Conservation (phyloP, 30 jellyfish, hydroid and myxozoan genomes). For the Catostylus mosaicus region DNA sequence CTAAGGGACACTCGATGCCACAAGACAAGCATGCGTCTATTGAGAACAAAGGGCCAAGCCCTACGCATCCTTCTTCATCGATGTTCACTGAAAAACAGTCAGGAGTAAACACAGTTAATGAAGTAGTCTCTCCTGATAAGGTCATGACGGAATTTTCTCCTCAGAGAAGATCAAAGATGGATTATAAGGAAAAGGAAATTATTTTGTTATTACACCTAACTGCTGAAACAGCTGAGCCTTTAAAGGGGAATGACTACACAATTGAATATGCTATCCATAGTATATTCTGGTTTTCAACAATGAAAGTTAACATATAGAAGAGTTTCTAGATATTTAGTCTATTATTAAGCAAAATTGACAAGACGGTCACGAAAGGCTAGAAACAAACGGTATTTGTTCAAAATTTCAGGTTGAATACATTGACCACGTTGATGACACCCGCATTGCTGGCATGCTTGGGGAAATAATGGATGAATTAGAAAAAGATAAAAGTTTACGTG, state of each 20-base stretch:
- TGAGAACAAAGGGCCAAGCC: not conserved
- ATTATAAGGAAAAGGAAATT: not conserved
- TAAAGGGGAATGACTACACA: too few species aligned
- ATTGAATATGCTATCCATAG: too few species aligned
- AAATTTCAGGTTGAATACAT: not conserved
- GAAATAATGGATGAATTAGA: not conserved
- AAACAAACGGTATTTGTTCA: too few species aligned
- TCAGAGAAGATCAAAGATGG: not conserved
- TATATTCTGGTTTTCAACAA: too few species aligned
- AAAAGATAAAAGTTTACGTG: not conserved
- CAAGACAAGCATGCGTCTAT: too few species aligned
- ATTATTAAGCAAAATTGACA: too few species aligned
- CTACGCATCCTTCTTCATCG: too few species aligned
- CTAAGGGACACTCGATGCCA: not conserved
- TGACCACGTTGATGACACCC: not conserved
- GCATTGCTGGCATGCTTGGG: constrained; percentile 4
- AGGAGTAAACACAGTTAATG: not conserved
- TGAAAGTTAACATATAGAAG: too few species aligned
- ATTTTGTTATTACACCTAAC: too few species aligned
- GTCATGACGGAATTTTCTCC: not conserved
- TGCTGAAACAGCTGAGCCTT: too few species aligned
- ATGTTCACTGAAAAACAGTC: not conserved
- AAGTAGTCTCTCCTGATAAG: not conserved
- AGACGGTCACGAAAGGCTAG: too few species aligned
- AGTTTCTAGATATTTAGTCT: too few species aligned